phyloP scores from a whole-genome alignment of 2,113 vertebrate genomes.

The Tiliqua scincoides region DNA sequence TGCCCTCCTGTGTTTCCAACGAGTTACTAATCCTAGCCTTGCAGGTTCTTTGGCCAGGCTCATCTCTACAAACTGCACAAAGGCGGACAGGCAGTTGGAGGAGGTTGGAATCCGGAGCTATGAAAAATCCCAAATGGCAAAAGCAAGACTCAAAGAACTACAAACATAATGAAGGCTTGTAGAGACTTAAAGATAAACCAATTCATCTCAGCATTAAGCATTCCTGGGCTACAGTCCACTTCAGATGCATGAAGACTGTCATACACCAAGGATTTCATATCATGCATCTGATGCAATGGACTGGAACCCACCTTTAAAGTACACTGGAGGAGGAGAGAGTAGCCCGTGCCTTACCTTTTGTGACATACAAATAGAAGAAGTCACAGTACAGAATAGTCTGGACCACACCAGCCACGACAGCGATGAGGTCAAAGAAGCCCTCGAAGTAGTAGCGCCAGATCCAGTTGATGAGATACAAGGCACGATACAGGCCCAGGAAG shows the following conservation, averaged over 20 bases:
- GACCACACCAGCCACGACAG: slow-evolving; percentile 95
- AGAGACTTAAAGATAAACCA: too few relatives aligned
- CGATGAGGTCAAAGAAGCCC: slow-evolving; percentile 99
- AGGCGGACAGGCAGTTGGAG: too few relatives aligned
- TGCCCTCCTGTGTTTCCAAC: background rate
- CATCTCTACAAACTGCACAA: background rate
- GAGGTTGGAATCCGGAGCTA: background rate
- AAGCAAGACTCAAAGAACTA: background rate
- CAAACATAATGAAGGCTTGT: background rate
- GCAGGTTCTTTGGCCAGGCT: background rate
- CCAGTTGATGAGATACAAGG: slow-evolving; percentile 98
- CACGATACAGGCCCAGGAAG: slow-evolving; percentile 96
- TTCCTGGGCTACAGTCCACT: too few relatives aligned
- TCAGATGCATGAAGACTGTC: too few relatives aligned
- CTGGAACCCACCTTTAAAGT: too few relatives aligned
- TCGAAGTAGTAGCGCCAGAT: slow-evolving; percentile 99
- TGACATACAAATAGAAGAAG: slow-evolving; percentile 99
- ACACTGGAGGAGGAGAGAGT: fast-evolving
- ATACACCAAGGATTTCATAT: too few relatives aligned
- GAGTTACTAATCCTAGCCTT: background rate
- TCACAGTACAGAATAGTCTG: slow-evolving; percentile 99
- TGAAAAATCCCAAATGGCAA: background rate
- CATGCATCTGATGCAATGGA: too few relatives aligned
- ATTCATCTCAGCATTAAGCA: too few relatives aligned
- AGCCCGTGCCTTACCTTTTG: slow-evolving; percentile 86